phyloP scores from a whole-genome alignment of 2,797 vertebrate genomes.

The Aeoliscus strigatus region DNA sequence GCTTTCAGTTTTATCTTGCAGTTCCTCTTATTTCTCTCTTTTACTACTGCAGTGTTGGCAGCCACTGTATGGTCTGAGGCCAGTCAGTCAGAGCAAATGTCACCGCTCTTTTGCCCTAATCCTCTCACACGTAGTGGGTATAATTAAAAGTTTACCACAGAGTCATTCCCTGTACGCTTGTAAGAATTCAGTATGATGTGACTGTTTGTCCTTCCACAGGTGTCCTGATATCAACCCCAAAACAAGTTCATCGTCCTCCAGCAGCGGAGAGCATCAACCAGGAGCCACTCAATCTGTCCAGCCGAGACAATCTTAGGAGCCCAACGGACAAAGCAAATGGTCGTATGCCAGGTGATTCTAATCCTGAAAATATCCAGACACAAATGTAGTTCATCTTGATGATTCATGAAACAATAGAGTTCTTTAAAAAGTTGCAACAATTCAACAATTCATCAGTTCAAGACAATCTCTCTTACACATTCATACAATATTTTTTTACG shows the following conservation, averaged over 20 bases:
- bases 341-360: constrained; percentile 82
- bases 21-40: constrained; percentile 44
- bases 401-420: too few species aligned
- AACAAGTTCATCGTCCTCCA: constrained; percentile 9
- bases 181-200: too few species aligned
- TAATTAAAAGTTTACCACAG: too few species aligned
- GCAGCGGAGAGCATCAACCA: constrained; percentile 8
- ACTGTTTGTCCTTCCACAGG: not conserved
- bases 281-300: constrained; percentile 76
- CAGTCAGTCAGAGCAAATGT: constrained; percentile 8
- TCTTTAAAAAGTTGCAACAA: too few species aligned
- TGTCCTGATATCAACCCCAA: constrained; percentile 6
- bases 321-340: constrained; percentile 66
- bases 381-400: too few species aligned
- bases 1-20: constrained; percentile 50
- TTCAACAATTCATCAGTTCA: too few species aligned
- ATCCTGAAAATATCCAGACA: too few species aligned
- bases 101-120: constrained; percentile 1
- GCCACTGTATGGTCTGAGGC: constrained; percentile 8
- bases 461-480: too few species aligned
- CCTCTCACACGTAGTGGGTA: constrained; percentile 30
- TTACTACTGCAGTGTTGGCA: constrained; percentile 5
- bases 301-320: constrained; percentile 37
- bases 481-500: too few species aligned
- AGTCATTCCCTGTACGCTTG: too few species aligned